Conservation (phyloP, 2,888 invertebrate genomes). For the Leptopterna dolabrata region DNA sequence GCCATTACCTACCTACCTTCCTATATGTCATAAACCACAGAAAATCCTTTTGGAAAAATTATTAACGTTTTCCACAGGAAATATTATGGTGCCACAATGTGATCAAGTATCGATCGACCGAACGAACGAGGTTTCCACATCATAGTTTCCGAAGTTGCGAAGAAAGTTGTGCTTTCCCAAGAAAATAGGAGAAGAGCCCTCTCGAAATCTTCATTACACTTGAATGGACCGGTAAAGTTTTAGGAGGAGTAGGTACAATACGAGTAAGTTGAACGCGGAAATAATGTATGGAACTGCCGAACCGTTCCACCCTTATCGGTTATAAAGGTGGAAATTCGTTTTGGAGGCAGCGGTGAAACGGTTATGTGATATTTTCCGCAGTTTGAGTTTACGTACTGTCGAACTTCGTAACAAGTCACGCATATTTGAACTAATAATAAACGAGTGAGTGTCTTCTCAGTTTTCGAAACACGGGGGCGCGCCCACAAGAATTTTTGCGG, state of each 20-base stretch:
- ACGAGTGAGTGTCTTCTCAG: no score
- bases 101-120: neutral
- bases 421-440: no score
- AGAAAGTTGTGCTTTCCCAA: neutral
- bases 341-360: neutral
- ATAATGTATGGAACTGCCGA: neutral
- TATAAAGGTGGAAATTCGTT: neutral
- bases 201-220: neutral
- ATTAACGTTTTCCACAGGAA: no score
- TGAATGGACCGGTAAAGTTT: neutral
- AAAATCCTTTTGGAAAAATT: no score
- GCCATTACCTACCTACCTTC: no score
- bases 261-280: neutral
- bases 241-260: neutral
- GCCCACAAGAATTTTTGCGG: no score
- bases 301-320: neutral
- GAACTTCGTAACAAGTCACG: neutral
- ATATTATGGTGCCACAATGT: neutral
- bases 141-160: neutral
- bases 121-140: neutral
- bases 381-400: neutral
- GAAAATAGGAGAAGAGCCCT: neutral
- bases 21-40: no score
- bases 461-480: no score
- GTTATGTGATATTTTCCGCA: neutral